Evolutionary conservation across 2,113 vertebrate species (phyloP).

Genomic region (Acrocephalus arundinaceus): DNA sequence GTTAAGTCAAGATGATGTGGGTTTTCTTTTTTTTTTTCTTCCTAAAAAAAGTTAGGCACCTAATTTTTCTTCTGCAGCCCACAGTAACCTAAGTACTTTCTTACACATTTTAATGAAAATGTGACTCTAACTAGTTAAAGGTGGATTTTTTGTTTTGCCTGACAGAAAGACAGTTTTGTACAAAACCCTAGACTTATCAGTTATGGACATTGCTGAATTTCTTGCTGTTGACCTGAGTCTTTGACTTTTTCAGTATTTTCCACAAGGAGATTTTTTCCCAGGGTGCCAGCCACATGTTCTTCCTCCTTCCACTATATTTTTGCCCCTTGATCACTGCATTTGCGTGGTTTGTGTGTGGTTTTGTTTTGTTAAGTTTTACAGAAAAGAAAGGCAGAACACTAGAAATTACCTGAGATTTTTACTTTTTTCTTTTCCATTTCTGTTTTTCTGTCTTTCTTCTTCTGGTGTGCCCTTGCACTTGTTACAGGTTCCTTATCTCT

Average conservation of each 20-base stretch:
- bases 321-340: background rate
- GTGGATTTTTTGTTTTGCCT: background rate
- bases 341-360: background rate
- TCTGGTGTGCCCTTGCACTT: background rate
- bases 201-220: background rate
- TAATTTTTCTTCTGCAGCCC: background rate
- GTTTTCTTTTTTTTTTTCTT: background rate
- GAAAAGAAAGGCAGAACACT: background rate
- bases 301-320: background rate
- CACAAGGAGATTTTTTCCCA: background rate
- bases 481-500: background rate
- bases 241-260: background rate
- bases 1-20: background rate
- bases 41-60: background rate
- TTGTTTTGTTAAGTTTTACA: background rate
- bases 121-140: background rate
- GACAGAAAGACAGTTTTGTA: background rate
- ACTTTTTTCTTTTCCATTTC: background rate
- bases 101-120: background rate
- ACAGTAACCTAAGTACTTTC: background rate
- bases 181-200: background rate
- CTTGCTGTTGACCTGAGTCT: background rate
- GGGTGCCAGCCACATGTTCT: background rate
- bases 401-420: background rate
- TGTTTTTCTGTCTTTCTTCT: background rate